Evolutionary conservation across 2,113 vertebrate genomes (phyloP).

Genomic region (Petrocephalus zakoni): DNA sequence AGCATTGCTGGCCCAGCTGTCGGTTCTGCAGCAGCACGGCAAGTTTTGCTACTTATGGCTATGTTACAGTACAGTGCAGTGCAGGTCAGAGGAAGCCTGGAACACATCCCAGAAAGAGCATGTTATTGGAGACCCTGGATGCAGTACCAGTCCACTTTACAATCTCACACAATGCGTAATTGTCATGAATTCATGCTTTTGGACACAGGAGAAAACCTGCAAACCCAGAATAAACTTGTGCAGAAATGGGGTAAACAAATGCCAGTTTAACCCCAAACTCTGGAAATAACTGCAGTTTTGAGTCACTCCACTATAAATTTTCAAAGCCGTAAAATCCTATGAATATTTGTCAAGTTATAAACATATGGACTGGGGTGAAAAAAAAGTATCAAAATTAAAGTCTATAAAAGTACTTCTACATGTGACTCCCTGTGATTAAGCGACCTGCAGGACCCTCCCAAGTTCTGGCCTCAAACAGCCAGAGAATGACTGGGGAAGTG

Average conservation of each 20-base stretch:
- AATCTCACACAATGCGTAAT: background rate
- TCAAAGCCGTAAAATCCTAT: background rate
- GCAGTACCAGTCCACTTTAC: background rate
- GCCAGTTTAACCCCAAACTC: too few species aligned
- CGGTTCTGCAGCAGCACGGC: background rate
- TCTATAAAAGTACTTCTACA: background rate
- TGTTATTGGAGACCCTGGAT: background rate
- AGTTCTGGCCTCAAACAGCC: background rate
- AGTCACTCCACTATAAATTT: background rate
- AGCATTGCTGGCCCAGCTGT: background rate
- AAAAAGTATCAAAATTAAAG: background rate
- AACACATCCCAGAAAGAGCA: background rate
- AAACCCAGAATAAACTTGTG: background rate
- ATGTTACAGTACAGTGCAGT: background rate
- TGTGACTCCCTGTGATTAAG: background rate
- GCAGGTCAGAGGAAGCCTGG: background rate
- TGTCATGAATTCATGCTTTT: too few species aligned
- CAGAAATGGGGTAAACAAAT: background rate
- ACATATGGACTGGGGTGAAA: background rate
- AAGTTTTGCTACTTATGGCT: background rate
- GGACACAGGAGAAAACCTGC: too few species aligned
- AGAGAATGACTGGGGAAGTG: background rate
- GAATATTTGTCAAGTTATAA: background rate
- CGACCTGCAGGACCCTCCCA: background rate
- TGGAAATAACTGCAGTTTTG: background rate